Base-by-base conservation (phyloP, 2,797 vertebrate genomes). In the Yasuhikotakia modesta region DNA sequence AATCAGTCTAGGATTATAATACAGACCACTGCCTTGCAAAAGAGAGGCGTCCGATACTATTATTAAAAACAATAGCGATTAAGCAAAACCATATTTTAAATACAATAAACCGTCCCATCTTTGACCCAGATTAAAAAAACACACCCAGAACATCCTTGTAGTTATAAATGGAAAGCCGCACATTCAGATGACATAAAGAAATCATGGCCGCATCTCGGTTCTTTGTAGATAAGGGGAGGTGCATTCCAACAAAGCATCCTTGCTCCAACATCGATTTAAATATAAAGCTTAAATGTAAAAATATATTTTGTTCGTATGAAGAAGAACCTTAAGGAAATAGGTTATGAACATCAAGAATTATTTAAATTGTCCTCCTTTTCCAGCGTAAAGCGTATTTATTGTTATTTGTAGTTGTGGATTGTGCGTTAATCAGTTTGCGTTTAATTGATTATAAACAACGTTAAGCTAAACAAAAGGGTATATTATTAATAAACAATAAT, bases 181-280 rank as follows among this genome's bases (percentile, higher is more conserved):
- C 52, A 67, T 35, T 46, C 61, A 22, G 72, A 24, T 55, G 39
- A 70, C 77, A 53, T 19, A 80, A 63, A 61, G 66, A 45, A 72
- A 80, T 74, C 75, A 77, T 79, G 72, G 67, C 78, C 73, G 81
- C 81, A 82, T 70, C 66, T 74, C 80, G 57, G 35, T 55, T 76
- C 57, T 61, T 63, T 19, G 69, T 61, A 73, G 73, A 81, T 69
- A 78, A 39, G 78, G 70, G 79, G 67, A 73, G 66, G 70, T 5
- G 63, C 63, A 70, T 32, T 66, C 53, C 79, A 81, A 55, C 70
- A 70, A 80, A 70, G 74, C 77, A 69, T 71, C 74, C 70, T 45
- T 74, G 35, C 35, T 35, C 35, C 55, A 58, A 60, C 70, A 39
- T 24, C 46, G 24, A 66, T 73, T 24, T 50, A 48, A 53, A 58